Evolutionary conservation across 2,113 vertebrate genomes (phyloP).

Genomic region (Pristiophorus japonicus): DNA sequence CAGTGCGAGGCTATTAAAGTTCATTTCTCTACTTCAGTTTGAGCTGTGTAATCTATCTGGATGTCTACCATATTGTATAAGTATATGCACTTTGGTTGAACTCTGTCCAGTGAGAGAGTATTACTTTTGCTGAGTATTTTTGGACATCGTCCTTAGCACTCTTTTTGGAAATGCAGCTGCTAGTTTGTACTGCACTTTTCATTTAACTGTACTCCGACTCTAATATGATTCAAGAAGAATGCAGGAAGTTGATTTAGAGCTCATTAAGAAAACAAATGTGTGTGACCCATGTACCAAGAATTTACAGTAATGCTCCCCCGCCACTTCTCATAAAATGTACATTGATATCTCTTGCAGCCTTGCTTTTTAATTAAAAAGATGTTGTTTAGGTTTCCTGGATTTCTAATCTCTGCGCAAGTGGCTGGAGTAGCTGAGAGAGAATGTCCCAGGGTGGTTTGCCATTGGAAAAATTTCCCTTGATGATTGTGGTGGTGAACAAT

Average conservation of each 20-base stretch:
- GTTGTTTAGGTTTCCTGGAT: not conserved
- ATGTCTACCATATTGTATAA: slow-evolving; percentile 13
- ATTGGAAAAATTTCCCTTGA: not conserved
- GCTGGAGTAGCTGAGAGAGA: not conserved
- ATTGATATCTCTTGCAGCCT: not conserved
- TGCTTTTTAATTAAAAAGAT: not conserved
- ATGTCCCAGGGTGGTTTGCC: not conserved
- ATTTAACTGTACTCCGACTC: not conserved
- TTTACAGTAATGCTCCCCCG: not conserved
- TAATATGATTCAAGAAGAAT: not conserved
- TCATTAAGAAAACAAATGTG: not conserved
- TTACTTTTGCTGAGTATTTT: slow-evolving; percentile 7
- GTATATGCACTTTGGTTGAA: slow-evolving; percentile 1
- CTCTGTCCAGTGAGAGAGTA: not conserved
- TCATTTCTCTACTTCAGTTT: not conserved
- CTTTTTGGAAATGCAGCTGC: not conserved
- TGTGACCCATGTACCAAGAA: not conserved
- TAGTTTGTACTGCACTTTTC: not conserved
- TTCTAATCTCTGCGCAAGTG: not conserved
- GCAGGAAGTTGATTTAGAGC: not conserved
- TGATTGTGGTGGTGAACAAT: not conserved
- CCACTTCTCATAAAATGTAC: not conserved
- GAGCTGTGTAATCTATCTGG: not conserved
- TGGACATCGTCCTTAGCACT: not conserved
- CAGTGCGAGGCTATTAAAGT: not conserved